Evolutionary conservation across 2,888 invertebrate genomes (phyloP).

Genomic region (Ormia ochracea): DNA sequence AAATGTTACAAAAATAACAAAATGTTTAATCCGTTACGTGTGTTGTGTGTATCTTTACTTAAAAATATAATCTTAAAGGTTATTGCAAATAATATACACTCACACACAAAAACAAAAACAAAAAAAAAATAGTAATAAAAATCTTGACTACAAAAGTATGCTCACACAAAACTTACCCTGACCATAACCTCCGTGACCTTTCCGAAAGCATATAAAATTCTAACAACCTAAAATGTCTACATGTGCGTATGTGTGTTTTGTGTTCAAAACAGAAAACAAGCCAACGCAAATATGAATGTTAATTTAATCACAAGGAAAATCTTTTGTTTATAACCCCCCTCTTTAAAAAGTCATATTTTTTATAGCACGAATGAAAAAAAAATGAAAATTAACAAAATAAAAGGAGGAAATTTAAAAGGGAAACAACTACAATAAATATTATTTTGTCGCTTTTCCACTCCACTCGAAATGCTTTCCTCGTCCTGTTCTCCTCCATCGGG

Average conservation of each 20-base stretch:
- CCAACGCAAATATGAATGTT: conserved; percentile 46
- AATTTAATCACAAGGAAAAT: conserved; percentile 59
- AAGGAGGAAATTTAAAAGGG: conserved; percentile 10
- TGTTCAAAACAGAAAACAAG: conserved; percentile 21
- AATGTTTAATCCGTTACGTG: background rate
- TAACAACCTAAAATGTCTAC: background rate
- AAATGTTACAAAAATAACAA: conserved; percentile 8
- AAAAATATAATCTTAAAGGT: background rate
- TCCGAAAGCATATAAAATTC: conserved; percentile 4
- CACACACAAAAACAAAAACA: conserved; percentile 3
- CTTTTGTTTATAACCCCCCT: conserved; percentile 50
- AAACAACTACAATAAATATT: conserved; percentile 50
- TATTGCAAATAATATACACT: too few species aligned
- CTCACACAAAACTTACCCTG: conserved; percentile 37
- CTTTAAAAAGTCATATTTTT: conserved; percentile 53
- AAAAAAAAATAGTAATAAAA: background rate
- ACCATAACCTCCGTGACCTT: conserved; percentile 58
- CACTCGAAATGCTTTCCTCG: background rate
- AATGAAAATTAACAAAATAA: conserved; percentile 9
- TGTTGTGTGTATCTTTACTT: background rate
- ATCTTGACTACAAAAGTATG: background rate
- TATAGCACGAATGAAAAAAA: conserved; percentile 33
- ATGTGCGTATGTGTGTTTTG: background rate
- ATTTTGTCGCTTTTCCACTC: background rate
- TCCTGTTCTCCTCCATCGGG: conserved; percentile 18